phyloP scores from a whole-genome alignment of 2,113 vertebrate species.

The Capreolus pygargus region DNA sequence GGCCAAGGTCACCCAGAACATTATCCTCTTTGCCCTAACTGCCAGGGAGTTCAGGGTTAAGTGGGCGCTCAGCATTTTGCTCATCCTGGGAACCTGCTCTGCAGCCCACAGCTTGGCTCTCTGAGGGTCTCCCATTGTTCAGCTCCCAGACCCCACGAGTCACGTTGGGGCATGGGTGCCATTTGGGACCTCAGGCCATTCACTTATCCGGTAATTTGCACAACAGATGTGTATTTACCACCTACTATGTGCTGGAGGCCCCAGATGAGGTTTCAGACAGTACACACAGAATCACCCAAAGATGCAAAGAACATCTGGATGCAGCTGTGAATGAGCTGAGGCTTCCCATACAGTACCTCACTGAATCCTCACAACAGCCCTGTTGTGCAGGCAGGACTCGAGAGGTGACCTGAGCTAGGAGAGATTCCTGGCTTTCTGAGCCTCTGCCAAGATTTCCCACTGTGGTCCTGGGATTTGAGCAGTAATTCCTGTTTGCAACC shows the following conservation, averaged over 20 bases:
- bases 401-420: background rate
- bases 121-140: background rate
- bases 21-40: background rate
- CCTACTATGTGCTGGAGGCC: background rate
- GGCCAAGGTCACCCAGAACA: background rate
- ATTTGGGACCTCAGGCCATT: background rate
- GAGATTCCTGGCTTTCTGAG: background rate
- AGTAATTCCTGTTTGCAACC: background rate
- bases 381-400: background rate
- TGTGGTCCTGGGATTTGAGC: background rate
- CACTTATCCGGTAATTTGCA: background rate
- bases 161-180: fast-evolving
- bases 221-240: background rate
- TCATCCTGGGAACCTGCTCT: background rate
- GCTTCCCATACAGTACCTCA: background rate
- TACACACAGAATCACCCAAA: background rate
- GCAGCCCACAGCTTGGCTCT: background rate
- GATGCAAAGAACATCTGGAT: background rate
- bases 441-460: background rate
- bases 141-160: background rate
- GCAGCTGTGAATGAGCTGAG: background rate
- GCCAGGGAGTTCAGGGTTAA: background rate
- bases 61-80: background rate
- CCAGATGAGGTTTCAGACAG: background rate
- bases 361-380: background rate